These are phyloP conservation scores for Aleiodes testaceus DNA, from an alignment of 2,888 invertebrate genomes.

Conservation along the genomic window DNA sequence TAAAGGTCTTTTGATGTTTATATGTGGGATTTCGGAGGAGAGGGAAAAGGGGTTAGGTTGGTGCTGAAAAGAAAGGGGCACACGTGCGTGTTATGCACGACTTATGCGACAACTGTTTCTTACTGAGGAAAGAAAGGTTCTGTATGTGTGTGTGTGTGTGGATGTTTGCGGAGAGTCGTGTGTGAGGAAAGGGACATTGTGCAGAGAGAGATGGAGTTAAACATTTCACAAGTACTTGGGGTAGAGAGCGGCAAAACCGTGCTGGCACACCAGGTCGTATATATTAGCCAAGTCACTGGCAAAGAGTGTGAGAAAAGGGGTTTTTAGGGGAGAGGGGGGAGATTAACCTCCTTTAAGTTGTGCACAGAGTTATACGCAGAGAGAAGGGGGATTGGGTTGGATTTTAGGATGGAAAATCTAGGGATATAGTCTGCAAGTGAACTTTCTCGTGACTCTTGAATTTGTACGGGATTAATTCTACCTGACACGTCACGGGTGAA, in stretches of 20 bases:
- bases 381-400: neutral
- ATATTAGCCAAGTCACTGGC: conserved; percentile 6
- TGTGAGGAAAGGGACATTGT: no score
- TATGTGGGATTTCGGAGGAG: neutral
- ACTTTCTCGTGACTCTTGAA: conserved; percentile 36
- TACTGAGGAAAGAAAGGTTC: no score
- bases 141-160: no score
- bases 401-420: neutral
- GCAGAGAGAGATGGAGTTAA: neutral
- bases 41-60: neutral
- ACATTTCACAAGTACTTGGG: conserved; percentile 25
- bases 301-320: no score
- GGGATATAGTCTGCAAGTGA: conserved; percentile 30
- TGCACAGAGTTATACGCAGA: conserved; percentile 1
- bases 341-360: conserved; percentile 35
- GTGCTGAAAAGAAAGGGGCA: no score
- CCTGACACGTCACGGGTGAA: conserved; percentile 4
- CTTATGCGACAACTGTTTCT: no score
- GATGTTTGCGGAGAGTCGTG: no score
- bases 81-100: no score
- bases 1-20: neutral
- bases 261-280: no score
- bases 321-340: neutral
- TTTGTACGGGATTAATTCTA: conserved; percentile 36
- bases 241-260: conserved; percentile 13